phyloP scores from a whole-genome alignment of 2,888 invertebrate species.

The Imbricaverruca yamaguchii region DNA sequence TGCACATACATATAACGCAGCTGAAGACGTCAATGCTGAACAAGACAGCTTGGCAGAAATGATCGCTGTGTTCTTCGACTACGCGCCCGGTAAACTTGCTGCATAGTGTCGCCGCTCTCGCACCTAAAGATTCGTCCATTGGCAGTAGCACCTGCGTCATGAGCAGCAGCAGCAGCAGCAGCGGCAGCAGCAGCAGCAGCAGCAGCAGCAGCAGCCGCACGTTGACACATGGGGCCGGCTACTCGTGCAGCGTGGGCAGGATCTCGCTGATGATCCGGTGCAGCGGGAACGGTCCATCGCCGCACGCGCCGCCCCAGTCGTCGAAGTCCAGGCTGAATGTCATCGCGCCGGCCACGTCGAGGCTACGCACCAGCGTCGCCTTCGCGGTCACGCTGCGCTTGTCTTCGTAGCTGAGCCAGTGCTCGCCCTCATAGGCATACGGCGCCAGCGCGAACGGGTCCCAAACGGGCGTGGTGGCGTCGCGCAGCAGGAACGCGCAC shows the following conservation, averaged over 20 bases:
- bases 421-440: slow-evolving; percentile 58
- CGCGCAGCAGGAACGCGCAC: slow-evolving; percentile 54
- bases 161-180: too few species aligned
- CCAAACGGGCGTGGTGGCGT: slow-evolving; percentile 49
- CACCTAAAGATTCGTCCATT: too few species aligned
- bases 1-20: too few species aligned
- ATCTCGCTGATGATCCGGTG: neutral
- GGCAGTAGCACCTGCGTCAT: too few species aligned
- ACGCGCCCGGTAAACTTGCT: too few species aligned
- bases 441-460: slow-evolving; percentile 66
- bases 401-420: slow-evolving; percentile 80
- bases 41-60: too few species aligned
- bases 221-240: too few species aligned
- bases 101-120: too few species aligned
- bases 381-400: slow-evolving; percentile 61
- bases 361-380: slow-evolving; percentile 50
- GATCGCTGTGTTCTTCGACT: too few species aligned
- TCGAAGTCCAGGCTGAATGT: slow-evolving; percentile 73
- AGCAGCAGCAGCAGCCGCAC: too few species aligned
- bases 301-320: slow-evolving; percentile 48
- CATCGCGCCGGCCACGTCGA: slow-evolving; percentile 71
- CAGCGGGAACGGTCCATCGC: slow-evolving; percentile 41
- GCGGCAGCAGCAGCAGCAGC: too few species aligned
- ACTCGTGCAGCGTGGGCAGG: neutral
- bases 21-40: too few species aligned